Conservation (phyloP, 2,888 invertebrate species). For the Rhynchonema sp. region DNA sequence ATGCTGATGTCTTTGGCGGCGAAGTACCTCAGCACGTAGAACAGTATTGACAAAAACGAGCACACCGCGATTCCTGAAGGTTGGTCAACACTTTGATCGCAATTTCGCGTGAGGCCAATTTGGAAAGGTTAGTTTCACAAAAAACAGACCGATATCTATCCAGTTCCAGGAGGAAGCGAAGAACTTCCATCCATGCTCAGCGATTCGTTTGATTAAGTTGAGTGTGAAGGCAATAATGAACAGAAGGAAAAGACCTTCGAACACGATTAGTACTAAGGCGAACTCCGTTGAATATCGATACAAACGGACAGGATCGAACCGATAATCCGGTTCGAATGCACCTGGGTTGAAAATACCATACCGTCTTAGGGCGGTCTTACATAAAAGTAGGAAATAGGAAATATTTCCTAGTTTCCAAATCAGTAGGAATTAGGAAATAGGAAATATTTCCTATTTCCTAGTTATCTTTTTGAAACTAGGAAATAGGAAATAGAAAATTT, state of each 20-base stretch:
- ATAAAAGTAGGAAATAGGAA: too few species aligned
- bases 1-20: conserved; percentile 27
- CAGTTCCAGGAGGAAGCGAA: conserved; percentile 33
- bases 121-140: too few species aligned
- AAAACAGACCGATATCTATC: conserved; percentile 30
- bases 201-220: not conserved
- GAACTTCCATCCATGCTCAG: conserved; percentile 14
- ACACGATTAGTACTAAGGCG: conserved; percentile 26
- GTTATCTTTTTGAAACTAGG: too few species aligned
- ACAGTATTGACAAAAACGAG: conserved; percentile 28
- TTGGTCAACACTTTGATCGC: too few species aligned
- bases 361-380: too few species aligned
- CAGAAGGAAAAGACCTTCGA: conserved; percentile 29
- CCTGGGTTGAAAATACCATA: too few species aligned
- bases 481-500: too few species aligned
- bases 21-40: conserved; percentile 29
- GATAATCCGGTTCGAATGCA: conserved; percentile 16
- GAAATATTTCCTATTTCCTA: too few species aligned
- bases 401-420: too few species aligned
- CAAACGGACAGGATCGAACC: conserved; percentile 1
- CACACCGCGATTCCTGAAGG: conserved; percentile 29
- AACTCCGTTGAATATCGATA: not conserved
- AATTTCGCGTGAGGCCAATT: too few species aligned
- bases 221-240: conserved; percentile 30
- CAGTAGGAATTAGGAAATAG: too few species aligned